phyloP scores from a whole-genome alignment of 2,797 vertebrate genomes.

The Pristis pectinata region DNA sequence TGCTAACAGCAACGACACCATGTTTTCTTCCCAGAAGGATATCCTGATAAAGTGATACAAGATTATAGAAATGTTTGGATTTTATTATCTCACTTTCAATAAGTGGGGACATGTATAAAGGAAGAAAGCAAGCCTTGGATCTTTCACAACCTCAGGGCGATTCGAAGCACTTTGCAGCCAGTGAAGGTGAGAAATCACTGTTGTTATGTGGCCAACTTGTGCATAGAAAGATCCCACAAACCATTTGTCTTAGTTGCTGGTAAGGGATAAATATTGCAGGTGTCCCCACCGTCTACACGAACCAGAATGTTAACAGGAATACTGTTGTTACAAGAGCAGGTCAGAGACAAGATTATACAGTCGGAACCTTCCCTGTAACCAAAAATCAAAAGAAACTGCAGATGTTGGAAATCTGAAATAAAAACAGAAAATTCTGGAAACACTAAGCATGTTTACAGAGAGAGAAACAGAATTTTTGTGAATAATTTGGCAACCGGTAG shows the following conservation, averaged over 20 bases:
- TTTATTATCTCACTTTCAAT: not conserved
- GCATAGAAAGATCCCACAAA: not conserved
- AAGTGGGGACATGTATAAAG: not conserved
- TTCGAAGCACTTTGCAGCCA: not conserved
- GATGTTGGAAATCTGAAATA: too few relatives aligned
- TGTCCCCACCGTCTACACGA: too few relatives aligned
- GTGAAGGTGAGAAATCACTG: not conserved
- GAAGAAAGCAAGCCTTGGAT: not conserved
- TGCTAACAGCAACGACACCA: not conserved
- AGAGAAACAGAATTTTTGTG: too few relatives aligned
- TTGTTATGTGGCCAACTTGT: not conserved
- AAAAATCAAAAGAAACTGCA: too few relatives aligned
- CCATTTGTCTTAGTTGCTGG: not conserved
- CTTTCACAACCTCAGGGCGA: not conserved
- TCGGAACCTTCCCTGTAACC: too few relatives aligned
- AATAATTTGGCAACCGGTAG: too few relatives aligned
- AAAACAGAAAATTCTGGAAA: too few relatives aligned
- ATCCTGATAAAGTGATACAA: not conserved
- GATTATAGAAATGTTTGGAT: not conserved
- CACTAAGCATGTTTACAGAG: too few relatives aligned
- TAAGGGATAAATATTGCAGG: not conserved
- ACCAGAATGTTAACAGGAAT: too few relatives aligned
- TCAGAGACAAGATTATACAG: too few relatives aligned
- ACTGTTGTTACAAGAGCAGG: too few relatives aligned
- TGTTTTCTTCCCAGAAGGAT: not conserved